phyloP scores from a whole-genome alignment of 2,888 invertebrate genomes.

The Oligia fasciuncula region DNA sequence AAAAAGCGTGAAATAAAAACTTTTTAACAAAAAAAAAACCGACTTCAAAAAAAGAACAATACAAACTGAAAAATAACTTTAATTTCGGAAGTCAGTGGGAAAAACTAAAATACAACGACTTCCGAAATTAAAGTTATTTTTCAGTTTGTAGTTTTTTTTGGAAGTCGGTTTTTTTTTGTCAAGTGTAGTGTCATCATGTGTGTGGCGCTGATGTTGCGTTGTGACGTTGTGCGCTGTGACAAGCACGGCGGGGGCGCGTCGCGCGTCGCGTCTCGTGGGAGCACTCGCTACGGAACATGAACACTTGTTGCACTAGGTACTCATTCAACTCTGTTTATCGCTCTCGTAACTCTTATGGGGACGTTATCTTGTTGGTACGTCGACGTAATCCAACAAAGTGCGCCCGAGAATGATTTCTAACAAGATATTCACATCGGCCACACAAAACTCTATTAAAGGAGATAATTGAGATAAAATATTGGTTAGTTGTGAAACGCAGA shows the following conservation, averaged over 20 bases:
- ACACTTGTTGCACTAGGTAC: neutral
- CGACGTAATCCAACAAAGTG: constrained; percentile 53
- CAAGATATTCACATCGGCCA: constrained; percentile 54
- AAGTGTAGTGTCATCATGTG: no score
- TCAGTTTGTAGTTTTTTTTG: no score
- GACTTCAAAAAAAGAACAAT: no score
- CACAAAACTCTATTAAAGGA: constrained; percentile 49
- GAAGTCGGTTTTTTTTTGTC: no score
- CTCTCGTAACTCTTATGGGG: constrained; percentile 39
- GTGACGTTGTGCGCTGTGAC: constrained; percentile 1
- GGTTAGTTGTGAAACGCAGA: constrained; percentile 61
- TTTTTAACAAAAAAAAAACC: no score
- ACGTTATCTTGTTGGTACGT: constrained; percentile 26
- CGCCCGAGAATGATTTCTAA: constrained; percentile 49
- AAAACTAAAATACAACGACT: no score
- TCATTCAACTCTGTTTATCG: constrained; percentile 11
- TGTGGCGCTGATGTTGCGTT: neutral
- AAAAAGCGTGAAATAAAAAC: no score
- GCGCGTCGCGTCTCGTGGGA: neutral
- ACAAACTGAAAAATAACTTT: no score
- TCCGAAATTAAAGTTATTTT: no score
- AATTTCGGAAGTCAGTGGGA: no score
- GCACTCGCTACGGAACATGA: neutral
- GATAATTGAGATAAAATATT: constrained; percentile 66
- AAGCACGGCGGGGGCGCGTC: neutral